Base-by-base conservation (phyloP, 2,113 vertebrate genomes). In the Tragelaphus buxtoni region DNA sequence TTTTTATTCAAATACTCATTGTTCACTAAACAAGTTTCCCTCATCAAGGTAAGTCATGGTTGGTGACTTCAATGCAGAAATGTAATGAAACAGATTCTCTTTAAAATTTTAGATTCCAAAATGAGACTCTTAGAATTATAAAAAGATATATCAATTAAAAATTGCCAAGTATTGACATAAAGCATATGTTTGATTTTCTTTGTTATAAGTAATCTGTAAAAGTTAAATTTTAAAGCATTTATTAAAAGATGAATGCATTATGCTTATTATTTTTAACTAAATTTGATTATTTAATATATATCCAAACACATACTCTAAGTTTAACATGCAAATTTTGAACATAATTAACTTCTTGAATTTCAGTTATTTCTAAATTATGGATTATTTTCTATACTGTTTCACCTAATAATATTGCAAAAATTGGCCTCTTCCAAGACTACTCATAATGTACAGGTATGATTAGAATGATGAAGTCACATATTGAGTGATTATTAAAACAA, bases 51-150 rank as follows among this genome's bases (percentile, higher is more conserved):
- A 63, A 2, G 1, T 95, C 93, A 96, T 83, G 1, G 1, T n/a
- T 97, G 56, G 22, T 94, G 51, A 89, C 2, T 42, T 72, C 39
- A 39, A 42, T 35, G 42, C n/a, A 96, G 76, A 89, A 92, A 84
- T 94, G 72, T 91, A 88, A 80, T 9, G 7, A 49, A 2, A 72
- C 13, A 65, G 85, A 16, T 96, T 96, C 61, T 72, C 45, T 97
- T 96, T 91, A 58, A 89, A 97, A 18, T 82, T 0, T 96, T 69
- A 96, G 77, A 58, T 96, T 94, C 95, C 88, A 92, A 96, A 96
- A 89, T 35, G 91, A 97, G 60, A 81, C 72, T 97, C 81, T 92
- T 95, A 93, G 51, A 56, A 95, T 97, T 95, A 91, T 97, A 91
- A 95, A 97, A 97, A 26, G 9, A 84, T 11, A 95, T 83, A 86